Evolutionary conservation across 2,888 invertebrate species (phyloP).

Genomic region (Tachina fera): DNA sequence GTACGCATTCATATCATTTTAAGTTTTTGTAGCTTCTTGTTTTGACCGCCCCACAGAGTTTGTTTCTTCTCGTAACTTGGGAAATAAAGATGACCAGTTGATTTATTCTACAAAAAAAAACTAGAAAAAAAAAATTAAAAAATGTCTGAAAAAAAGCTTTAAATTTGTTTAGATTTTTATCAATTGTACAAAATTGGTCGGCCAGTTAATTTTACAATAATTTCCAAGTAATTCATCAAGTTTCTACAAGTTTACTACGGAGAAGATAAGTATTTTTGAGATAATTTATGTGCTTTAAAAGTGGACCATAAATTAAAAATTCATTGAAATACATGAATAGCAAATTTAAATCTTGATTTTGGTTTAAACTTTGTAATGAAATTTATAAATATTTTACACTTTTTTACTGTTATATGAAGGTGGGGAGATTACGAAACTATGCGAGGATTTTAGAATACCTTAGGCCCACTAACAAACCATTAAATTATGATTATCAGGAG

Average conservation of each 20-base stretch:
- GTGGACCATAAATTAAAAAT: constrained; percentile 13
- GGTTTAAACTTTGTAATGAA: background rate
- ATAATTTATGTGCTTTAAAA: constrained; percentile 34
- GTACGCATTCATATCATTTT: constrained; percentile 19
- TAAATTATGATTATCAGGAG: too few species aligned
- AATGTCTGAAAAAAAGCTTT: constrained; percentile 56
- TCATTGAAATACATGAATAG: background rate
- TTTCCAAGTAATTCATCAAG: constrained; percentile 69
- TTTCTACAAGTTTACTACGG: constrained; percentile 1
- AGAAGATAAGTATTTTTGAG: constrained; percentile 8
- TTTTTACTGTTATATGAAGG: too few species aligned
- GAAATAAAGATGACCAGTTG: constrained; percentile 56
- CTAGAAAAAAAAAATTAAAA: background rate
- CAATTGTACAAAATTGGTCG: constrained; percentile 59
- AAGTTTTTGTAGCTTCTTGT: constrained; percentile 58
- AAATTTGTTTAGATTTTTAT: constrained; percentile 65
- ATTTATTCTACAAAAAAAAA: constrained; percentile 50
- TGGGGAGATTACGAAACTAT: too few species aligned
- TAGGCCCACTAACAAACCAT: too few species aligned
- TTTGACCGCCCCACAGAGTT: constrained; percentile 24
- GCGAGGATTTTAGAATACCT: too few species aligned
- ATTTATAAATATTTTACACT: background rate
- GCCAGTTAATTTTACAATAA: constrained; percentile 58
- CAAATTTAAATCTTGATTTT: too few species aligned
- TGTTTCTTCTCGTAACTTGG: background rate